phyloP scores from a whole-genome alignment of 2,797 vertebrate genomes.

The Anomalospiza imberbis region DNA sequence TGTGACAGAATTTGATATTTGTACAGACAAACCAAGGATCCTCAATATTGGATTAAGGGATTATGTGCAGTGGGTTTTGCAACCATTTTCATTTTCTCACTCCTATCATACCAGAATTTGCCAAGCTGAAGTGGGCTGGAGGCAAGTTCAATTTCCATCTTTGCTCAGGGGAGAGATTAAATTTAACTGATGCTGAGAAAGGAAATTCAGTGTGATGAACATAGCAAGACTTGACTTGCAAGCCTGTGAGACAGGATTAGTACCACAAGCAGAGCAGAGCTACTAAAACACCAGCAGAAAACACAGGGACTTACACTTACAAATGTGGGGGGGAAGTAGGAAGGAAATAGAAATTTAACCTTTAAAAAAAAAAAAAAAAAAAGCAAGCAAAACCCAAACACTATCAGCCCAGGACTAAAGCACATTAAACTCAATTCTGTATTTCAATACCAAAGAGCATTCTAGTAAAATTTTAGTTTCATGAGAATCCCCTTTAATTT shows the following conservation, averaged over 20 bases:
- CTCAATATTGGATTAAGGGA: constrained; percentile 31
- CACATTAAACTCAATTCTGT: background rate
- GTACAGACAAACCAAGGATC: background rate
- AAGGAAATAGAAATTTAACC: background rate
- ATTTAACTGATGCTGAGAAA: constrained; percentile 23
- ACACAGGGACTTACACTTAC: background rate
- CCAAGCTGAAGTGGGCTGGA: background rate
- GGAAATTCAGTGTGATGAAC: constrained; percentile 21
- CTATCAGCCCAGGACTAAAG: background rate
- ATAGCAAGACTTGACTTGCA: constrained; percentile 7
- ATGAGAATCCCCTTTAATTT: background rate
- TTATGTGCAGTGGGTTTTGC: background rate
- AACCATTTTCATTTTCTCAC: constrained; percentile 33
- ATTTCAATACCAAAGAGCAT: background rate
- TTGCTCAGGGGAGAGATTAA: constrained; percentile 19
- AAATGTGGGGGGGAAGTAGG: background rate
- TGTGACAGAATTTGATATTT: background rate
- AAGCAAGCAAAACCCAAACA: background rate
- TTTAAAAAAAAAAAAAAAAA: background rate
- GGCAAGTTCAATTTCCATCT: constrained; percentile 55
- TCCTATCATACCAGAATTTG: constrained; percentile 20
- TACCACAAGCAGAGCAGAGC: background rate
- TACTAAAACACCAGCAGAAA: background rate
- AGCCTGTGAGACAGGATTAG: background rate
- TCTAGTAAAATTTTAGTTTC: background rate